A percentile compares a stretch with the other conserved stretches of the same genome.
Conservation (phyloP, 1,140 invertebrate species). For the Holcopasites calliopsidis region DNA sequence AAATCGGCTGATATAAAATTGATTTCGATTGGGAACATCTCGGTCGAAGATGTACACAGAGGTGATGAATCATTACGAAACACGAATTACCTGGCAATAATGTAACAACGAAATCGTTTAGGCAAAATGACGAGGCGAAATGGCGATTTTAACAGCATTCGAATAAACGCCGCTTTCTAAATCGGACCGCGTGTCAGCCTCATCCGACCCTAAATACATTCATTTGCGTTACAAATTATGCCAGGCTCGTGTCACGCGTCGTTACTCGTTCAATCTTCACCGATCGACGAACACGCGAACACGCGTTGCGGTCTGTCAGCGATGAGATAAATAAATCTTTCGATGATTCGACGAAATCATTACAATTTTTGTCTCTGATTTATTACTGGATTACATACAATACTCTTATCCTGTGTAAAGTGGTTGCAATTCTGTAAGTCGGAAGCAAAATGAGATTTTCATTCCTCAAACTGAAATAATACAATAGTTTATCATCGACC, state of each 20-base stretch:
- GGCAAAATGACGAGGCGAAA: neutral
- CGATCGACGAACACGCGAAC: neutral
- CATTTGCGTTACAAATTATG: constrained; percentile 18
- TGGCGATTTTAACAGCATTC: constrained; percentile 12
- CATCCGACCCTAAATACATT: neutral
- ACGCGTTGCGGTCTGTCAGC: neutral
- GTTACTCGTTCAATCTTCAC: neutral
- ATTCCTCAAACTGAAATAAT: too few relatives aligned
- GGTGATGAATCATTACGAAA: neutral
- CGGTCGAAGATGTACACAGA: neutral
- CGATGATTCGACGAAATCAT: neutral
- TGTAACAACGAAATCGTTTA: neutral
- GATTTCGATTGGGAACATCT: too few relatives aligned
- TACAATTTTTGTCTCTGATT: too few relatives aligned
- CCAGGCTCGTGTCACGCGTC: neutral
- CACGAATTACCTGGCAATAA: neutral
- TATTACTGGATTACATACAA: too few relatives aligned
- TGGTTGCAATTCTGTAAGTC: too few relatives aligned
- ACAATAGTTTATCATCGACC: too few relatives aligned
- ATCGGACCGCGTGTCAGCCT: constrained; percentile 18
- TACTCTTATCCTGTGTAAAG: too few relatives aligned
- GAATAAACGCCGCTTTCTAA: constrained; percentile 27
- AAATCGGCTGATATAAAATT: too few relatives aligned
- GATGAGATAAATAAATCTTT: neutral
- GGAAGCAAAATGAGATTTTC: too few relatives aligned